Evolutionary conservation across 2,888 invertebrate genomes (phyloP), one percentile per base, ranked within the genome.

Genomic region (Psylliodes chrysocephalus): DNA sequence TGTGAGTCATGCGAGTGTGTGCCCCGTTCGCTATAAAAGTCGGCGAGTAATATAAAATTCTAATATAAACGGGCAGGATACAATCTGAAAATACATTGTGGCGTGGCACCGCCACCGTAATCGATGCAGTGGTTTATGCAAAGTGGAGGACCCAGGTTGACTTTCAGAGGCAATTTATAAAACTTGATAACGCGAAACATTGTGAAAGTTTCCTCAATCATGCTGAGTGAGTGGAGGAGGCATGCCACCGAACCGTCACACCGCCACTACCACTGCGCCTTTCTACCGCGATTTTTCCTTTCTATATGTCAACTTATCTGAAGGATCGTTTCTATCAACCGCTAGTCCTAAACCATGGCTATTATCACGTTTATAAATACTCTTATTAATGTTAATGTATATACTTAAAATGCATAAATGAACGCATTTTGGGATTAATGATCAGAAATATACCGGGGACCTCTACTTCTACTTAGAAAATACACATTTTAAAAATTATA

Each of bases 61-160:
- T 80, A 80, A 81, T 81, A 81, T 80, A 80, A 80, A 79, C 79
- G 78, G 79, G 74, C 78, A 78, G 79, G 80, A 80, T 80, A 81
- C 80, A 79, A 81, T 81, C 81, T 79, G 81, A 77, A 79, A 80
- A 81, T 80, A 81, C 79, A 77, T 77, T 75, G 78, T 78, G 78
- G 77, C 76, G 73, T 77, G 75, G 73, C 71, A 69, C 74, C 70
- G 68, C 71, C 70, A 67, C 71, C 75, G 79, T 80, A 80, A 80
- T 81, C 81, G 80, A 81, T 80, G 79, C 73, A 75, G 76, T 77
- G 77, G 78, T 79, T 78, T 80, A 80, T 80, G 79, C 78, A 81
- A 80, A 81, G 78, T 79, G 78, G 76, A 78, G 78, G 79, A 78
- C 78, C 76, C 77, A 77, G 77, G 78, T 79, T 78, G 79, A 79